Evolutionary conservation across 2,113 vertebrate species (phyloP).

Genomic region (Passer domesticus): DNA sequence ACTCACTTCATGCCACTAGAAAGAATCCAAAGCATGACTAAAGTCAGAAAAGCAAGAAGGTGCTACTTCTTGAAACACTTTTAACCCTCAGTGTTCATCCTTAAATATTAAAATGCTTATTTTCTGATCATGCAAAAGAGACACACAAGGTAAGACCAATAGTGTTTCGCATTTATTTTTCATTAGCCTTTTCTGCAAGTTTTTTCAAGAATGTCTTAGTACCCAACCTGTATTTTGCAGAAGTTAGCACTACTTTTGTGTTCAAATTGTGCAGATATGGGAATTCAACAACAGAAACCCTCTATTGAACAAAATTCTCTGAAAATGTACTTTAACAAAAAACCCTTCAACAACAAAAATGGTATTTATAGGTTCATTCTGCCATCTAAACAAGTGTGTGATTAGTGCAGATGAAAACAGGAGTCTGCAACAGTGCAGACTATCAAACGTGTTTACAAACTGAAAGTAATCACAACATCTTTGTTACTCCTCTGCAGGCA

Average conservation of each 20-base stretch:
- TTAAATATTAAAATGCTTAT: not conserved
- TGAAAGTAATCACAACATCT: not conserved
- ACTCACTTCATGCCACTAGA: not conserved
- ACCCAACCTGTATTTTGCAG: not conserved
- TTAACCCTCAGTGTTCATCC: not conserved
- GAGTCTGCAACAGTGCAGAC: not conserved
- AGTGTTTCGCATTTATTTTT: not conserved
- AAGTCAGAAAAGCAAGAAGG: not conserved
- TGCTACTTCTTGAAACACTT: not conserved
- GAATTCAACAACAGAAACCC: not conserved
- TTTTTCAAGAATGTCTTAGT: not conserved
- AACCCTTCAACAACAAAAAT: not conserved
- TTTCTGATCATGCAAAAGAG: not conserved
- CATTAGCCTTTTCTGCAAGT: not conserved
- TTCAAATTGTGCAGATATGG: not conserved
- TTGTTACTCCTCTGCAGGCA: slow-evolving; percentile 56
- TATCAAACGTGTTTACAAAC: not conserved
- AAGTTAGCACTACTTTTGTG: not conserved
- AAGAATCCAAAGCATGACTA: not conserved
- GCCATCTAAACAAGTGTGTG: not conserved
- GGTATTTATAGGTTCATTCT: not conserved
- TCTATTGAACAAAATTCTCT: not conserved
- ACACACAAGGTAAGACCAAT: not conserved
- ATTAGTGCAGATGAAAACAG: not conserved
- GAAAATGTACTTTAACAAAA: not conserved